phyloP scores from a whole-genome alignment of 2,888 invertebrate genomes.

The Hyles lineata region DNA sequence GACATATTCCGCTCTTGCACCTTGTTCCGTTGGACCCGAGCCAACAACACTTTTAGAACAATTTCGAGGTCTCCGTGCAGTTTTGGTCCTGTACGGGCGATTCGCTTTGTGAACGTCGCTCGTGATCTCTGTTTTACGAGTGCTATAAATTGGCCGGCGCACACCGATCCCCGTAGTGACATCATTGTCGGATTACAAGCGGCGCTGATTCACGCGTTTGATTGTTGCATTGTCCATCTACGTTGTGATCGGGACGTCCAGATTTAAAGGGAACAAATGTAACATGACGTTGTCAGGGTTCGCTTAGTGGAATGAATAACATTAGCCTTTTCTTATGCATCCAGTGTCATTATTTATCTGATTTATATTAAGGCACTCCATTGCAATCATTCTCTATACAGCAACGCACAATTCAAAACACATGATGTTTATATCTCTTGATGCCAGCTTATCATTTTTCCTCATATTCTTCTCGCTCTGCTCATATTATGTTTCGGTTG shows the following conservation, averaged over 20 bases:
- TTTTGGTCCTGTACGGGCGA: conserved; percentile 44
- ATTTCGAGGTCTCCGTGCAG: conserved; percentile 57
- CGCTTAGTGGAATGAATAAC: background rate
- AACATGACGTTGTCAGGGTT: background rate
- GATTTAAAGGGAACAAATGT: background rate
- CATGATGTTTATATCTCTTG: too few relatives aligned
- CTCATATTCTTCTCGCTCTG: too few relatives aligned
- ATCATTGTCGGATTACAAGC: conserved; percentile 23
- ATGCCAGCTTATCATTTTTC: too few relatives aligned
- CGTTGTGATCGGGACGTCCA: background rate
- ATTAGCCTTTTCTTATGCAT: background rate
- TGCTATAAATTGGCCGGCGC: conserved; percentile 11
- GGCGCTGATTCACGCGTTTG: conserved; percentile 31
- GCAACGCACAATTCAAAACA: too few relatives aligned
- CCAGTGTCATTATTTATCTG: background rate
- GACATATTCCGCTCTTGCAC: conserved; percentile 51
- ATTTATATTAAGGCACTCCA: too few relatives aligned
- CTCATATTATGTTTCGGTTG: too few relatives aligned
- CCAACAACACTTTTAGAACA: conserved; percentile 62
- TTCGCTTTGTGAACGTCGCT: conserved; percentile 36
- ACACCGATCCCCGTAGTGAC: conserved; percentile 21
- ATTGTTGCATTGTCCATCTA: conserved; percentile 35
- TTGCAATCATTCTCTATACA: too few relatives aligned
- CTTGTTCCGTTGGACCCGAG: conserved; percentile 58
- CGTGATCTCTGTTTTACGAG: conserved; percentile 14